A percentile compares a stretch with the other conserved stretches of the same genome.
Conservation (phyloP, 2,888 invertebrate species). For the Pseudococcus longispinus region DNA sequence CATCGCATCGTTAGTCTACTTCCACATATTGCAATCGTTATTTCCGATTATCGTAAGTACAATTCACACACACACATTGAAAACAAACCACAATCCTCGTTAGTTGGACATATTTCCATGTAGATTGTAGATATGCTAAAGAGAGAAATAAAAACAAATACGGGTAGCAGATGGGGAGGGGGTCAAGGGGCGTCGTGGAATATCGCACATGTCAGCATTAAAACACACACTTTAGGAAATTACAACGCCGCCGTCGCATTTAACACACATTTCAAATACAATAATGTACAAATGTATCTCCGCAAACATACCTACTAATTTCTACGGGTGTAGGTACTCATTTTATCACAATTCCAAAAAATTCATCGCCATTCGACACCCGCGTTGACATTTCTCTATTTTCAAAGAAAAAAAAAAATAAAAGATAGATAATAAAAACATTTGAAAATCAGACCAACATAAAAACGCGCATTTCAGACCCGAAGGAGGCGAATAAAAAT, state of each 20-base stretch:
- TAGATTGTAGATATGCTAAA: no score
- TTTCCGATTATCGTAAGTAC: neutral
- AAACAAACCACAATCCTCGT: no score
- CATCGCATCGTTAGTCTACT: neutral
- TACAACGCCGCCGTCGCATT: neutral
- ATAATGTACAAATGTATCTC: no score
- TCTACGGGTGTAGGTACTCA: no score
- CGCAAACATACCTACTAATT: no score
- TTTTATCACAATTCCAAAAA: no score
- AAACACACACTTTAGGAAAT: neutral
- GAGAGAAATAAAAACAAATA: neutral
- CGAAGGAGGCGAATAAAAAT: neutral
- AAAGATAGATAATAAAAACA: neutral
- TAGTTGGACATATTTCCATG: neutral
- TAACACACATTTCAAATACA: neutral
- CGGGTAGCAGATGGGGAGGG: neutral
- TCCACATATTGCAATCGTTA: neutral
- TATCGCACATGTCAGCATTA: neutral
- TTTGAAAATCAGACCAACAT: neutral
- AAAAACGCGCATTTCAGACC: neutral
- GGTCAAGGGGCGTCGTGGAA: neutral
- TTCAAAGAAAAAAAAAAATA: neutral
- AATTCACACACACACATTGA: no score
- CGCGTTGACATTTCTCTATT: neutral
- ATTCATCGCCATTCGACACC: neutral